A percentile compares a stretch with the other conserved stretches of the same genome.
Conservation (phyloP, 2,797 vertebrate species). For the Cichlasoma orientale region DNA sequence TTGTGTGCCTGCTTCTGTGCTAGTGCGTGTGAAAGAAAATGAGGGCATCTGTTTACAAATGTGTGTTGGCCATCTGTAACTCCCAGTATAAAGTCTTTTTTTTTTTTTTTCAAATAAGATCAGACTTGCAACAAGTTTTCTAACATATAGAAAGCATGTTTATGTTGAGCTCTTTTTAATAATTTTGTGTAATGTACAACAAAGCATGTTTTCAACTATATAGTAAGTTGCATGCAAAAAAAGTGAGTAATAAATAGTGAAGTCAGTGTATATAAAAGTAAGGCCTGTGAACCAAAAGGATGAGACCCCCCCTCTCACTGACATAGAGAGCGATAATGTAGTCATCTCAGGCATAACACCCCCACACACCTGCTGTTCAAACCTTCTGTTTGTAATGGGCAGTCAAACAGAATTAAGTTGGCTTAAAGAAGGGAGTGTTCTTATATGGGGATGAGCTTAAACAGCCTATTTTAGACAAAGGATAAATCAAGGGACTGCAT, state of each 20-base stretch:
- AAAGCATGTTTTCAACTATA: background rate
- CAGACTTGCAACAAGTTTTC: background rate
- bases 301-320: background rate
- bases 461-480: no score
- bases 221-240: background rate
- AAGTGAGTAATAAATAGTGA: background rate
- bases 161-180: background rate
- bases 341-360: background rate
- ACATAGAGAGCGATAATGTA: background rate
- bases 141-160: background rate
- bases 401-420: background rate
- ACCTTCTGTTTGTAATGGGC: background rate
- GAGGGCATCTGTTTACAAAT: constrained; percentile 14
- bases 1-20: constrained; percentile 22
- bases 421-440: background rate
- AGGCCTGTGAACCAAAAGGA: background rate
- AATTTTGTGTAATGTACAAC: background rate
- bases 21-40: background rate
- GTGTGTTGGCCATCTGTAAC: constrained; percentile 13
- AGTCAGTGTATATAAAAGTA: background rate
- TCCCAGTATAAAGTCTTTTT: background rate
- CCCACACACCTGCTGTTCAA: background rate
- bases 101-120: constrained; percentile 1
- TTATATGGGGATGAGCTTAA: no score
- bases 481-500: background rate